phyloP scores from a whole-genome alignment of 2,888 invertebrate genomes.

The Uropetala carovei region DNA sequence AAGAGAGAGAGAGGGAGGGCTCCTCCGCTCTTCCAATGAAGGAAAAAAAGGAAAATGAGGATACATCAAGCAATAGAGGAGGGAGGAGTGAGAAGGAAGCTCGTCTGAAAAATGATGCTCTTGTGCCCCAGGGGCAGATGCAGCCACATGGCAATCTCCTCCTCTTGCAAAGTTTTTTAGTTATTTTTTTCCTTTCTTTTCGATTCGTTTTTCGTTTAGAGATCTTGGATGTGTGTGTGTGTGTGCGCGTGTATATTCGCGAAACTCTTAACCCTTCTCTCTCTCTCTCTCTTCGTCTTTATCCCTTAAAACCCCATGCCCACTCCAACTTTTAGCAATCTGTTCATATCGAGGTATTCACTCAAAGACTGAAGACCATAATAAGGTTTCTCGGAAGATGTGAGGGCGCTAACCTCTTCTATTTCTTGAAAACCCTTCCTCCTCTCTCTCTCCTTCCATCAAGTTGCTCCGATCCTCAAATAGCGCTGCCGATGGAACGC shows the following conservation, averaged over 20 bases:
- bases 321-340: background rate
- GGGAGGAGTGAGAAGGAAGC: background rate
- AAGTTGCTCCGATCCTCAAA: conserved; percentile 24
- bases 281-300: too few relatives aligned
- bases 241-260: background rate
- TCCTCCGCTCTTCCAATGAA: background rate
- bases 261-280: background rate
- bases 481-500: conserved; percentile 36
- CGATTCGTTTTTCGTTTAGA: background rate
- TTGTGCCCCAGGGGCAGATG: background rate
- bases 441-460: background rate
- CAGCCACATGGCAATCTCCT: conserved; percentile 36
- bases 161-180: background rate
- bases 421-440: background rate
- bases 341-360: background rate
- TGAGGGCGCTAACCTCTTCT: conserved; percentile 23
- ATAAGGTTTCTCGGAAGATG: background rate
- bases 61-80: conserved; percentile 30
- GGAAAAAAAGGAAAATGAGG: background rate
- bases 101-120: conserved; percentile 55
- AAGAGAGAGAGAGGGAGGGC: background rate
- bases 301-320: background rate
- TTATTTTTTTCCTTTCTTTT: background rate
- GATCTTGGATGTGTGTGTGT: background rate
- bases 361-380: background rate